Conservation (phyloP, 2,888 invertebrate species). For the Tholera decimalis region DNA sequence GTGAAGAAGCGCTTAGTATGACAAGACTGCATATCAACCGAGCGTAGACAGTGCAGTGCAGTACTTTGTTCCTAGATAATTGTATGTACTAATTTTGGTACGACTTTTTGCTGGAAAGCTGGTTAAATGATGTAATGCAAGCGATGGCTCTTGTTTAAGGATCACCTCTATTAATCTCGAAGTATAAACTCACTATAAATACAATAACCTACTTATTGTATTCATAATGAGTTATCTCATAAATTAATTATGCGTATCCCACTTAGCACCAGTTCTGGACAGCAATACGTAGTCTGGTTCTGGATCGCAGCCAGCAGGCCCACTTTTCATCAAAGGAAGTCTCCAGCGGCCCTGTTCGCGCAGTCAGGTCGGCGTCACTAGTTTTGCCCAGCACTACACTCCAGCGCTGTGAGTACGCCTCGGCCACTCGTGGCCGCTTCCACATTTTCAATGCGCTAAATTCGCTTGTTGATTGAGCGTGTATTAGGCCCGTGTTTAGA, state of each 20-base stretch:
- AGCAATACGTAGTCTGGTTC: not conserved
- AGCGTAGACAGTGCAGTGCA: too few relatives aligned
- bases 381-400: conserved; percentile 70
- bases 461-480: conserved; percentile 60
- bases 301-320: not conserved
- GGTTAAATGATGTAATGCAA: not conserved
- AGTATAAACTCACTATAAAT: too few relatives aligned
- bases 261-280: too few relatives aligned
- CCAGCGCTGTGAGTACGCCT: conserved; percentile 57
- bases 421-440: conserved; percentile 49
- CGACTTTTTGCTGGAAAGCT: not conserved
- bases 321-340: conserved; percentile 21
- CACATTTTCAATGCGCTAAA: conserved; percentile 62
- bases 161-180: too few relatives aligned
- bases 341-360: conserved; percentile 64
- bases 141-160: not conserved
- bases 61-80: not conserved
- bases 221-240: too few relatives aligned
- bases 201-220: too few relatives aligned
- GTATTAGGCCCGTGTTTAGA: conserved; percentile 44
- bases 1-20: too few relatives aligned
- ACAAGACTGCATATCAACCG: too few relatives aligned
- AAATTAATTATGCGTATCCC: too few relatives aligned
- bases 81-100: not conserved
- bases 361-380: conserved; percentile 72